Percentiles rank a stretch among this genome's conserved stretches.
Conservation (phyloP, 1,140 invertebrate species). For the Pseudomyrmex pallidus region DNA sequence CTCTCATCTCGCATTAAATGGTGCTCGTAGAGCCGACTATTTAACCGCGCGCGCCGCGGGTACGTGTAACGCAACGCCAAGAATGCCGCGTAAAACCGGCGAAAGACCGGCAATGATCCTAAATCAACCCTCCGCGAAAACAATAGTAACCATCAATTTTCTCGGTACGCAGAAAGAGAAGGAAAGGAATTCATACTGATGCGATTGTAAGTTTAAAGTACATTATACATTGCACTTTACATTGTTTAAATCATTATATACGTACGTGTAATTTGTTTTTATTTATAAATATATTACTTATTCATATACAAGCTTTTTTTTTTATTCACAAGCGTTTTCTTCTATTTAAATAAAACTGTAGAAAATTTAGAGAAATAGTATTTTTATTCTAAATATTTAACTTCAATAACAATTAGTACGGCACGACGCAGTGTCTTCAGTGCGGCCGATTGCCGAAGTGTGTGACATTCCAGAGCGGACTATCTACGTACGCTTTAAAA, state of each 20-base stretch:
- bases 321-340: no score
- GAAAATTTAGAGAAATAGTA: no score
- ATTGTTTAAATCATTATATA: not conserved
- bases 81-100: conserved; percentile 30
- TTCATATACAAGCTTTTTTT: no score
- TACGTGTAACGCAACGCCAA: conserved; percentile 13
- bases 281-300: no score
- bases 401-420: no score
- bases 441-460: no score
- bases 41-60: conserved; percentile 24
- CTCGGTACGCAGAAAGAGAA: not conserved
- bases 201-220: not conserved
- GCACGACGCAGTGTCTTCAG: no score
- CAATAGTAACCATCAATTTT: conserved; percentile 47
- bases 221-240: no score
- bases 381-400: no score
- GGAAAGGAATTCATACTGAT: not conserved
- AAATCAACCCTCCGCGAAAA: conserved; percentile 52
- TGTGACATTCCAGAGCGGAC: no score
- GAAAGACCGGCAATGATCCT: conserved; percentile 15
- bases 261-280: no score
- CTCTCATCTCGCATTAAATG: conserved; percentile 54
- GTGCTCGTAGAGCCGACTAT: conserved; percentile 48
- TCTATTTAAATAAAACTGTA: no score
- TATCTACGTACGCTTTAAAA: not conserved